Evolutionary conservation across 2,113 vertebrate species (phyloP), one percentile per base, ranked within the genome.

Genomic region (Paedocypris sp.): DNA sequence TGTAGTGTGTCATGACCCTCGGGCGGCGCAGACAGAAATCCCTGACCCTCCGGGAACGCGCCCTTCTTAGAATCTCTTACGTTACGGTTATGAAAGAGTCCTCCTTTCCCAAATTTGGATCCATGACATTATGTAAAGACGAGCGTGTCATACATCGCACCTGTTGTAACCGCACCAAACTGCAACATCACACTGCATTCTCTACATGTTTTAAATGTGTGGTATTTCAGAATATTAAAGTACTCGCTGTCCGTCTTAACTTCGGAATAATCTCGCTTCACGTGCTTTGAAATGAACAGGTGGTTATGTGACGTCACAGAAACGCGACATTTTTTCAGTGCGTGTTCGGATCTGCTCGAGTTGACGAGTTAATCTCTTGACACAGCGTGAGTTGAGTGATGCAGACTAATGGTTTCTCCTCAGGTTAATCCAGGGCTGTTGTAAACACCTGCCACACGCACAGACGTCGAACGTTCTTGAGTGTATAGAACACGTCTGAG

Each of bases 71-170:
- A 41, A 28, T 39, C 15, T 7, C 29, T 63, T 7, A 32, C 7
- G 36, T 42, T 51, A 53, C 36, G 26, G 38, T 63, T 63, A 53
- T 25, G 20, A 53, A 52, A 53, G 26, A 32, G 49, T 25, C 22
- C 38, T 12, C 15, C 29, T 35, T 46, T 35, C 38, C 45, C 31
- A 45, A 45, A 32, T 66, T 60, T 66, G 60, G 56, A 60, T 10
- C n/a, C 32, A 5, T 32, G 25, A n/a, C 11, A 60, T 66, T 66
- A 53, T 35, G 42, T 60, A 66, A 66, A 6, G 25, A 60, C n/a
- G 3, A 28, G 23, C 2, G 4, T 25, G 35, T 13, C 7, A 19
- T 3, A 3, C n/a, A 19, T 31, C 45, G 28, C n/a, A 23, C 7
- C 15, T 36, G 6, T 26, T 33, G 42, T 3, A 1, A 32, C 38